Percentiles rank a stretch among this genome's conserved stretches.
Evolutionary conservation across 2,797 vertebrate species (phyloP).

Genomic region (Crenichthys baileyi): DNA sequence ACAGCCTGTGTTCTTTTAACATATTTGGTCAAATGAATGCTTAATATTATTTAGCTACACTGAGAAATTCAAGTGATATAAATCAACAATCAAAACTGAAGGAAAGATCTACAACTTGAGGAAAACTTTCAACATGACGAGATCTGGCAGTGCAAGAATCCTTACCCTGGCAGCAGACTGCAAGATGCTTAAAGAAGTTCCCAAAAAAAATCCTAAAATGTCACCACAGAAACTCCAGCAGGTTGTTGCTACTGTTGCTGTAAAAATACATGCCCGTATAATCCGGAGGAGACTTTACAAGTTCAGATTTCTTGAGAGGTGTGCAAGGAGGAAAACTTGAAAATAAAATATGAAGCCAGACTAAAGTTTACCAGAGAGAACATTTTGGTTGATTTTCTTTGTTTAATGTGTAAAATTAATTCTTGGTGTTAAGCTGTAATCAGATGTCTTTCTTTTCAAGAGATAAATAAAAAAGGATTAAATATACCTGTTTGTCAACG

Average conservation of each 20-base stretch:
- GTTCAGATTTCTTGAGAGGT: not conserved
- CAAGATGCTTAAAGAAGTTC: not conserved
- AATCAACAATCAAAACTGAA: not conserved
- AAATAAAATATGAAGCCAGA: not conserved
- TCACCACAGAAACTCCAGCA: not conserved
- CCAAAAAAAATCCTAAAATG: not conserved
- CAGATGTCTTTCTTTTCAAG: no score
- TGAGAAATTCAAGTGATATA: not conserved
- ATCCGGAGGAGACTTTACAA: not conserved
- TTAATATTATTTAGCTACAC: not conserved
- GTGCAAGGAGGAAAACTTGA: not conserved
- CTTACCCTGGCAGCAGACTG: not conserved
- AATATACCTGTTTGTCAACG: conserved; percentile 11
- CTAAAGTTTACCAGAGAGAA: not conserved
- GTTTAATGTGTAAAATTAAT: not conserved
- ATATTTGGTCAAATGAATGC: not conserved
- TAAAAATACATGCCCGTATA: not conserved
- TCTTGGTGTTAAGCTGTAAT: not conserved
- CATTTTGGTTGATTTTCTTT: not conserved
- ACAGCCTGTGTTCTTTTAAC: not conserved
- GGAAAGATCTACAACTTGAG: not conserved
- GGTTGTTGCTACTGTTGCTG: not conserved
- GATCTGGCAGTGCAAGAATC: not conserved
- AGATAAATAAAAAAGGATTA: not conserved
- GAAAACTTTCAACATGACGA: not conserved